Evolutionary conservation across 2,797 vertebrate species (phyloP), one percentile per base, ranked within the genome.

Genomic region (Tokudaia tokunoshimensis): DNA sequence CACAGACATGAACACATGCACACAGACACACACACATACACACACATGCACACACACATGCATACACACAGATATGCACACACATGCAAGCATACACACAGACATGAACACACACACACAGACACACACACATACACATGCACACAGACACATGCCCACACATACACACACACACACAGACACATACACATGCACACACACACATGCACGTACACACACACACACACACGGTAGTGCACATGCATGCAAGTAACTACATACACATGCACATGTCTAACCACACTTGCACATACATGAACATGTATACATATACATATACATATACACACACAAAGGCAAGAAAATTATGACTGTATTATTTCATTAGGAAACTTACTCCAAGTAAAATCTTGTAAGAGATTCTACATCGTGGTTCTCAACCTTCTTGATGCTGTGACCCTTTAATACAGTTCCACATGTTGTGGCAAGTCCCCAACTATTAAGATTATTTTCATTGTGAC

Each of bases 341-440:
- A 70, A 87, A 72, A 81, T 88, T 13, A 52, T 82, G 61, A 59
- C 11, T 90, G 29, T 74, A 20, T 34, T 67, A 67, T 81, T 78
- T 89, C 19, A 72, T 67, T 91, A 74, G 29, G 34, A 94, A 94
- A 94, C 59, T 22, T 86, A 55, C 7, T 76, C 5, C 61, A 85
- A 78, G 31, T 1, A 82, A 72, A 94, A 59, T 44, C n/a, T 84
- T 63, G 41, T 61, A 89, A 6, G n/a, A 50, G 63, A 9, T 37
- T 92, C 52, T 91, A 74, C 63, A 93, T 5, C 37, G 59, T 44
- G 26, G 9, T 63, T 63, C 59, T 83, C 81, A 19, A 19, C 81
- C 14, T 83, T 20, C 37, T 29, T 63, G 41, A 44, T 20, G 37
- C 37, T 83, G 4, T 44, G 24, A 12, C 59, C 26, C 81, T 83